These are phyloP conservation scores for Sitta europaea DNA, from an alignment of 2,113 vertebrate species.

Conservation along the genomic window DNA sequence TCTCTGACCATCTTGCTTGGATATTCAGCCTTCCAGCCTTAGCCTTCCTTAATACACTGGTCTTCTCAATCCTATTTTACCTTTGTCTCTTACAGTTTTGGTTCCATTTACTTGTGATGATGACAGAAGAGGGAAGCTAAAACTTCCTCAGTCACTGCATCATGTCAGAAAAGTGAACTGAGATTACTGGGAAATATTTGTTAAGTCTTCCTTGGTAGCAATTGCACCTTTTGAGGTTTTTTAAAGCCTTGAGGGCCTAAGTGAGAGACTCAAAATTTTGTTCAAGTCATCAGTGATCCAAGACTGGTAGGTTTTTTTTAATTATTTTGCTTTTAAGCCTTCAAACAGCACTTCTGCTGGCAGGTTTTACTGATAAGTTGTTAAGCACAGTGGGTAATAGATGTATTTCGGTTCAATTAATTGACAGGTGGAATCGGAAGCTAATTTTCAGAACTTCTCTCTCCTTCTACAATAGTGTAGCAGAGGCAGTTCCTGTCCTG, in stretches of 20 bases:
- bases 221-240: background rate
- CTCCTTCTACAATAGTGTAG: background rate
- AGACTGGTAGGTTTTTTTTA: background rate
- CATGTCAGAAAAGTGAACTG: background rate
- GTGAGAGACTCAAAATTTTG: background rate
- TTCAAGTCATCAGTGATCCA: background rate
- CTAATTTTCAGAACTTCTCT: background rate
- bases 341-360: background rate
- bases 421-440: background rate
- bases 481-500: background rate
- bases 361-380: background rate
- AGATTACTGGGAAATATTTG: background rate
- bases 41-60: background rate
- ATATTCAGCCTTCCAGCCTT: background rate
- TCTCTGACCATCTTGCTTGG: background rate
- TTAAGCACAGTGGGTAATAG: background rate
- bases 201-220: background rate
- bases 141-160: background rate
- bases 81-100: background rate
- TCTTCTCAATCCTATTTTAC: background rate
- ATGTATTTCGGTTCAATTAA: background rate
- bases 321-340: background rate
- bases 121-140: background rate
- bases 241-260: background rate
- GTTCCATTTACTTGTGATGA: background rate